These are phyloP conservation scores for Lophotriccus pileatus DNA, from an alignment of 2,797 vertebrate species.

Conservation along the genomic window DNA sequence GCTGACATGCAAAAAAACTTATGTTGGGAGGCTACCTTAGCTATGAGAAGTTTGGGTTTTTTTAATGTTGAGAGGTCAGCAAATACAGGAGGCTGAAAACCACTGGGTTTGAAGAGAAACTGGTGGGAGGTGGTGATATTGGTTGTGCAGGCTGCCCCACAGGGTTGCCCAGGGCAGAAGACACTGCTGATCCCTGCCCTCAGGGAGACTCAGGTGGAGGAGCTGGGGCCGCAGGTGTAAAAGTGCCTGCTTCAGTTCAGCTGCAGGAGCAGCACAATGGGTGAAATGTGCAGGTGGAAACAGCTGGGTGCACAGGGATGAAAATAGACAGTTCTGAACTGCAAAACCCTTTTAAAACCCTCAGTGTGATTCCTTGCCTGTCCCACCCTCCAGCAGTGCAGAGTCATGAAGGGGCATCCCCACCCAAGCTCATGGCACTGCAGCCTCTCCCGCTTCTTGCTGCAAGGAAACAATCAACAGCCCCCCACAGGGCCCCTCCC, in stretches of 20 bases:
- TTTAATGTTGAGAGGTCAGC: not conserved
- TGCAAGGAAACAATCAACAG: not conserved
- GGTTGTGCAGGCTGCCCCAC: not conserved
- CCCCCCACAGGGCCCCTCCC: accelerated
- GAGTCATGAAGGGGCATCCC: accelerated
- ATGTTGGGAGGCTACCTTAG: not conserved
- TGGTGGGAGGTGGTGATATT: not conserved
- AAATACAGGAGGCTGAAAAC: not conserved
- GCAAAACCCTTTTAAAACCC: not conserved
- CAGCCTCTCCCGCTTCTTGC: not conserved
- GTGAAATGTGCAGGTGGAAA: not conserved
- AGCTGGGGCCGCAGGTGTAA: accelerated
- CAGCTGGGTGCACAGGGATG: accelerated
- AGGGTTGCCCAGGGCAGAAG: not conserved
- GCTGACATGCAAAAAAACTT: not conserved
- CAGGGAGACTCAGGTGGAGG: not conserved
- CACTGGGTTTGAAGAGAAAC: not conserved
- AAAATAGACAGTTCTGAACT: not conserved
- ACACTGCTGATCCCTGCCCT: not conserved
- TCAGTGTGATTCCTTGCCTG: not conserved
- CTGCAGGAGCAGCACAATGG: not conserved
- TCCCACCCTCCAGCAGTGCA: not conserved
- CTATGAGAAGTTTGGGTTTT: not conserved
- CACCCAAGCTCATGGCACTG: not conserved
- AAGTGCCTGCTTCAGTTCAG: not conserved